Conservation (phyloP, 2,797 vertebrate species). For the Dendrocincla fuliginosa region DNA sequence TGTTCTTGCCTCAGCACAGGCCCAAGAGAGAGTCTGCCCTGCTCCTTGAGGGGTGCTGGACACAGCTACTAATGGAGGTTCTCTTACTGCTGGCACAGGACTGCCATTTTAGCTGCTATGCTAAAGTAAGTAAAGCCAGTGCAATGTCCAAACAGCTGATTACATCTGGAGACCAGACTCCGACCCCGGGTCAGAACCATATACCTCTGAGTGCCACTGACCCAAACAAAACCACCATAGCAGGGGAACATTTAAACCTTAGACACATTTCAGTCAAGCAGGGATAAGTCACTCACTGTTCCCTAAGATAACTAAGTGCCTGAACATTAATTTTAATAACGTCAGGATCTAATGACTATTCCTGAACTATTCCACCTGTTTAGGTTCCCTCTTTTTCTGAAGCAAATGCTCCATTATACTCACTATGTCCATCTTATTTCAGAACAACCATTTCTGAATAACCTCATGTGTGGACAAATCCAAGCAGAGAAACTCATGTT, state of each 20-base stretch:
- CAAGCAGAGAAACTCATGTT: neutral
- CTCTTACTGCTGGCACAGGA: neutral
- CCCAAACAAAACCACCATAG: fast-evolving
- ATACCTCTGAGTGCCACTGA: neutral
- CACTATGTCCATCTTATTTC: neutral
- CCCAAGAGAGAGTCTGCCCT: fast-evolving
- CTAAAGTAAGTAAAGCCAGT: too few relatives aligned
- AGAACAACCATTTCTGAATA: neutral
- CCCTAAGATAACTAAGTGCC: neutral
- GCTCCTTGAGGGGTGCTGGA: neutral
- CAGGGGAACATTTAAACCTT: neutral
- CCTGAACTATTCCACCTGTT: neutral
- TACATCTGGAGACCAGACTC: neutral
- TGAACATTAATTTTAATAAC: neutral
- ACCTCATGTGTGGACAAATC: neutral
- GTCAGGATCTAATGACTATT: neutral
- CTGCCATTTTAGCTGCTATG: neutral
- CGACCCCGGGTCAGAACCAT: neutral
- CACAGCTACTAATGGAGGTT: neutral
- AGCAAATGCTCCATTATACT: fast-evolving
- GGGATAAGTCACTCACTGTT: neutral
- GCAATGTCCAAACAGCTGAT: neutral
- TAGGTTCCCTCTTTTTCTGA: neutral
- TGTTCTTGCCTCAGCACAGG: neutral
- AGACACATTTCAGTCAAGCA: neutral